These are phyloP conservation scores for Osmerus eperlanus DNA, from an alignment of 2,113 vertebrate species.

Conservation along the genomic window DNA sequence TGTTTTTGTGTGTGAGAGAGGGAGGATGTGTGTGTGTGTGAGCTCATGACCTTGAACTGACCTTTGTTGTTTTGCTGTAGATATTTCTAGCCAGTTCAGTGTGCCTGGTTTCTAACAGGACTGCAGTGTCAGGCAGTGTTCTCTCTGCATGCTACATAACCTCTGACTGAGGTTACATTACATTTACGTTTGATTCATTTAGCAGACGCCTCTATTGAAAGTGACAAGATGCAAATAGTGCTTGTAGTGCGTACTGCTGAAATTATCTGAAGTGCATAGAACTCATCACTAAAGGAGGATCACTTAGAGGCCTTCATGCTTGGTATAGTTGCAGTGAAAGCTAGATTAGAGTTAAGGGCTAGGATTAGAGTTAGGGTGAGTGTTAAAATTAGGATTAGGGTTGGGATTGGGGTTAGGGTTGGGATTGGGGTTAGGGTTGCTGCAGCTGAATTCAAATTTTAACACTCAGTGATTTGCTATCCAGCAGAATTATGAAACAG, in stretches of 20 bases:
- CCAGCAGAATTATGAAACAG: slow-evolving; percentile 4
- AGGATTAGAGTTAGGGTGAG: too few relatives aligned
- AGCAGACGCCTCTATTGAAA: too few relatives aligned
- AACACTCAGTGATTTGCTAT: slow-evolving; percentile 4
- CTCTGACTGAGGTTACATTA: too few relatives aligned
- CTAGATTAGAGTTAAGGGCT: background rate
- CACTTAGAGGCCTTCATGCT: background rate
- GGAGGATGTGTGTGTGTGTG: slow-evolving; percentile 1
- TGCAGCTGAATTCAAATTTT: background rate
- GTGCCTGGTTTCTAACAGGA: background rate
- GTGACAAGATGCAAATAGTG: too few relatives aligned
- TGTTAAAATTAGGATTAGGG: too few relatives aligned
- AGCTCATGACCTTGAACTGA: background rate
- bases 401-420: too few relatives aligned
- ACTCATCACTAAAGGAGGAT: background rate
- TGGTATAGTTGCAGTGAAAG: slow-evolving; percentile 4
- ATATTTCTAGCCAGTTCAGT: background rate
- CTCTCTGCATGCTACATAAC: background rate
- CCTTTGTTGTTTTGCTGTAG: background rate
- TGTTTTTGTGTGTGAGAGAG: background rate
- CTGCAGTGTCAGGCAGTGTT: background rate
- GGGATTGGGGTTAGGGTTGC: too few relatives aligned
- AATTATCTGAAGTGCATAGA: too few relatives aligned
- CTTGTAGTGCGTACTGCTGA: too few relatives aligned
- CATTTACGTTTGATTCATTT: too few relatives aligned